phyloP scores from a whole-genome alignment of 2,113 vertebrate species.

The Tragulus kanchil region DNA sequence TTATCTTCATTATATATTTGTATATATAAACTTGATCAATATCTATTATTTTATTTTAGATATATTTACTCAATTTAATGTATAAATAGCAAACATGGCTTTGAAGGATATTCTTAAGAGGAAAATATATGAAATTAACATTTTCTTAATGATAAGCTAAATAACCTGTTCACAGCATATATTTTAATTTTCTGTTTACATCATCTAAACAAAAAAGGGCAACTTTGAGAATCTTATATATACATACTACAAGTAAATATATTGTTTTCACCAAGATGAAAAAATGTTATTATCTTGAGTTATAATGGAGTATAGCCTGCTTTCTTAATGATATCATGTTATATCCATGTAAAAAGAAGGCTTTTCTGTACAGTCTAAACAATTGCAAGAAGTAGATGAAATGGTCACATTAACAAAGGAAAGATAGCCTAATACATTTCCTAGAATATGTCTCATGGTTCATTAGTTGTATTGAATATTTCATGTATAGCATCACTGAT shows the following conservation, averaged over 20 bases:
- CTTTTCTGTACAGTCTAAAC: not conserved
- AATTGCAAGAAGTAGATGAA: not conserved
- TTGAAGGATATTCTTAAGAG: slow-evolving; percentile 41
- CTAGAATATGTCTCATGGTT: not conserved
- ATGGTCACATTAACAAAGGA: not conserved
- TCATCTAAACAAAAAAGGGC: not conserved
- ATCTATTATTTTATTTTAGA: not conserved
- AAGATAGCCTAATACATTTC: not conserved
- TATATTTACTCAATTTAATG: slow-evolving; percentile 1
- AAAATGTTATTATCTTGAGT: not conserved
- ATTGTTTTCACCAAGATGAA: not conserved
- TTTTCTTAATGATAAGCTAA: not conserved
- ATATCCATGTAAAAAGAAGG: not conserved
- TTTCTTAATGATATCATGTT: not conserved
- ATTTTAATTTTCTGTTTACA: slow-evolving; percentile 15
- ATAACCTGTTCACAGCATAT: not conserved
- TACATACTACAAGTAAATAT: not conserved
- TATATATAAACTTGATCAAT: not conserved
- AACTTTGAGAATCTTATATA: not conserved
- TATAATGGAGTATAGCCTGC: not conserved
- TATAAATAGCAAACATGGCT: slow-evolving; percentile 34
- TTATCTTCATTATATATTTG: not conserved
- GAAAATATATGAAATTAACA: slow-evolving; percentile 43
- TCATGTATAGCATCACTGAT: not conserved
- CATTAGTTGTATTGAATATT: not conserved